Percentiles rank a stretch among this genome's conserved stretches.
Evolutionary conservation across 2,113 vertebrate species (phyloP).

Genomic region (Pelecanoides urinatrix): DNA sequence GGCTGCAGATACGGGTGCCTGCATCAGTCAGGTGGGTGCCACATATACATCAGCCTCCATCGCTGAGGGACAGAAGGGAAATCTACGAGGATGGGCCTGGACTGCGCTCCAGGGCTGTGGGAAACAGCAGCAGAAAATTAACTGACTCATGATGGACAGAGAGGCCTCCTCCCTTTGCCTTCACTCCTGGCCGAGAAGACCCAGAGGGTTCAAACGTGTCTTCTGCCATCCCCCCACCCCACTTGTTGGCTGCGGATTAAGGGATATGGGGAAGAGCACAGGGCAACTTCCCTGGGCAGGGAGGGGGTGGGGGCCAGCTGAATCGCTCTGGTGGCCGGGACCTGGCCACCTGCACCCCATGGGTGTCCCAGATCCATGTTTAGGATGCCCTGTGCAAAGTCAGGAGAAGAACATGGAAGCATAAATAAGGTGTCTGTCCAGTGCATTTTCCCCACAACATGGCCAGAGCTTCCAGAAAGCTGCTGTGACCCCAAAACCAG

Average conservation of each 20-base stretch:
- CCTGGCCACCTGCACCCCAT: accelerated
- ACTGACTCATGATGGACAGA: too few species aligned
- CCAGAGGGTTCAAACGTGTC: accelerated
- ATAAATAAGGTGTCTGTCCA: not conserved
- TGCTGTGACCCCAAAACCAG: not conserved
- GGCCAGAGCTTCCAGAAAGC: not conserved
- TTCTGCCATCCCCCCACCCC: accelerated
- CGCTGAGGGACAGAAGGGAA: not conserved
- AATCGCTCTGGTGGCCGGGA: accelerated
- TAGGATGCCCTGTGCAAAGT: not conserved
- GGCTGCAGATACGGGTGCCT: constrained; percentile 31
- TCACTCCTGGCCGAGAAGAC: not conserved
- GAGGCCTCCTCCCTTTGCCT: not conserved
- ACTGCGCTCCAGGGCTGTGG: not conserved
- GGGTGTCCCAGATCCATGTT: not conserved
- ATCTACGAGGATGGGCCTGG: not conserved
- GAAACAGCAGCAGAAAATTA: not conserved
- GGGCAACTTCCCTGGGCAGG: not conserved
- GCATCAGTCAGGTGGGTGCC: constrained; percentile 21
- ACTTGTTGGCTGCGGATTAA: too few species aligned
- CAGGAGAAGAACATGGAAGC: too few species aligned
- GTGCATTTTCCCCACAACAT: accelerated
- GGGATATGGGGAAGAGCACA: too few species aligned
- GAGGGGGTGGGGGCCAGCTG: too few species aligned
- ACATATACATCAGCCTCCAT: not conserved